Base-by-base conservation (phyloP, 1,140 invertebrate genomes). In the Akabosia matsudoensis region DNA sequence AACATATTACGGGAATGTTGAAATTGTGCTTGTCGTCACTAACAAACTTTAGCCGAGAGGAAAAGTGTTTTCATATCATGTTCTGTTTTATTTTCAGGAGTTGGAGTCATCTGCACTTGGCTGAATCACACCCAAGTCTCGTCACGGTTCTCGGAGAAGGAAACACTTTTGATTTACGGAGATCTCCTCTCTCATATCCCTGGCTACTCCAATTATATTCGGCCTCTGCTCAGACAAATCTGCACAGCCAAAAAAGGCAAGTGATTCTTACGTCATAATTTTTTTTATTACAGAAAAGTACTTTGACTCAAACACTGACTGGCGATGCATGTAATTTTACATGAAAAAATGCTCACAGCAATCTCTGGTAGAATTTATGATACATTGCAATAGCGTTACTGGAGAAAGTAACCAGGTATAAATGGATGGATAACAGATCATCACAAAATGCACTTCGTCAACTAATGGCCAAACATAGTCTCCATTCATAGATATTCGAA, bases 191-290 rank as follows among this genome's bases (percentile, higher is more conserved):
- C 33, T 81, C 33, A 70, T 81, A 18, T 81, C 80, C 22, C 51
- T 78, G 18, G 74, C 52, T 24, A 77, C 77, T 18, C 80, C 80
- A 26, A 74, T 81, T 31, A 56, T 81, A n/a, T 81, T 81, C 64
- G 80, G 80, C 52, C 67, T 81, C 0, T 71, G 79, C 71, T 81
- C 80, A 37, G 80, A 81, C 74, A 79, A 74, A 54, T 73, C 80
- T 0, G 80, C 45, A 22, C 75, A 77, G 22, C 80, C 80, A 1
- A 81, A 76, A 76, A 81, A 78, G 78, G 80, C 75, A 78, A 81
- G 73, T 33, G 18, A 7, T 45, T 18, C 7, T 45, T 45, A 10
- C 37, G 18, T 16, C 54, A 56, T 56, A 56, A n/a, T 56, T 56
- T 24, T 67, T 67, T 67, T 67, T 10, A 13, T 67, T 67, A 4